Percentiles rank a stretch among this genome's conserved stretches.
phyloP scores from a whole-genome alignment of 2,113 vertebrate species.

The Circaetus cinerascens region DNA sequence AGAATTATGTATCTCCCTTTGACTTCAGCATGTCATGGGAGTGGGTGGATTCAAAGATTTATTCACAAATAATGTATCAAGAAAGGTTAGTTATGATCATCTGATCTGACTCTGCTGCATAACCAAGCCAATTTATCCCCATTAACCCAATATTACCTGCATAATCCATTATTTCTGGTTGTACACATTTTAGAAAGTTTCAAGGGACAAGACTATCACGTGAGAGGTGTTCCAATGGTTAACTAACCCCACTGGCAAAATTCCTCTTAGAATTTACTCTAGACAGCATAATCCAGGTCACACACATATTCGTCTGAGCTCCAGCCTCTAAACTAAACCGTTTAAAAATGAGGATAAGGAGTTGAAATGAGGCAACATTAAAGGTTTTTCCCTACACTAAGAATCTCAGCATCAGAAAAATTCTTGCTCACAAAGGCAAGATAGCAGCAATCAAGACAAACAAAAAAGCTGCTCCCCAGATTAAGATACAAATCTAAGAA shows the following conservation, averaged over 20 bases:
- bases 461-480: background rate
- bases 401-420: background rate
- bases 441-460: background rate
- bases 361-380: conserved; percentile 47
- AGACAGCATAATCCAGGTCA: conserved; percentile 56
- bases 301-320: background rate
- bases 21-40: background rate
- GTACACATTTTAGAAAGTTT: background rate
- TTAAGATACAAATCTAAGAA: background rate
- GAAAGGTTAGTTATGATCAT: background rate
- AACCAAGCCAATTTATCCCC: background rate
- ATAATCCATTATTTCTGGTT: background rate
- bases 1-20: background rate
- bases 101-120: background rate
- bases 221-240: background rate
- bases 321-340: conserved; percentile 19
- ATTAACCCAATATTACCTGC: background rate
- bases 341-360: conserved; percentile 54
- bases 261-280: conserved; percentile 31
- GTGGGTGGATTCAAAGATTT: background rate
- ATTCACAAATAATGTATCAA: background rate
- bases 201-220: background rate
- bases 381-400: background rate
- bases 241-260: conserved; percentile 2
- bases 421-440: background rate